These are phyloP conservation scores for Pedionomus torquatus DNA, from an alignment of 2,113 vertebrate genomes.

Conservation along the genomic window DNA sequence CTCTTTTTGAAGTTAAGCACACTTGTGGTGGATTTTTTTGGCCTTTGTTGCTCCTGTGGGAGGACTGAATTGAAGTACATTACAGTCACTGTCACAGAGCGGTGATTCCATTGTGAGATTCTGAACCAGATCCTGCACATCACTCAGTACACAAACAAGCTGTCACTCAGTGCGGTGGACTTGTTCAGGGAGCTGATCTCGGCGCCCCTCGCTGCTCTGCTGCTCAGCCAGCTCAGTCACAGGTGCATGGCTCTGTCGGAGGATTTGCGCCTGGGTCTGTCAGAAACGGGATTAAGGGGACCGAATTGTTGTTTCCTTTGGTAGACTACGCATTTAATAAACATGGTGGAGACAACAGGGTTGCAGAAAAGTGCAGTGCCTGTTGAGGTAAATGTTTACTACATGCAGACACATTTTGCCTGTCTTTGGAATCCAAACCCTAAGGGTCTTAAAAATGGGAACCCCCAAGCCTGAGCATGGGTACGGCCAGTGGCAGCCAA, in stretches of 20 bases:
- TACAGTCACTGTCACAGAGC: conserved; percentile 12
- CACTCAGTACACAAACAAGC: conserved; percentile 21
- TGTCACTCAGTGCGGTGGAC: background rate
- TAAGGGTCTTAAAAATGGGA: background rate
- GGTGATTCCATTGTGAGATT: conserved; percentile 13
- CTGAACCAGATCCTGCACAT: background rate
- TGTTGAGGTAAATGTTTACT: background rate
- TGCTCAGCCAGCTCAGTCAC: conserved; percentile 17
- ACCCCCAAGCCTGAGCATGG: background rate
- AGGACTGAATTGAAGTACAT: conserved; percentile 26
- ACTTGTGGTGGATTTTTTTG: conserved; percentile 15
- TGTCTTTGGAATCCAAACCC: background rate
- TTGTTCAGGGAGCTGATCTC: background rate
- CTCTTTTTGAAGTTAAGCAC: conserved; percentile 33
- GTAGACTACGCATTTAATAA: background rate
- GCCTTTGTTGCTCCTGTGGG: conserved; percentile 24
- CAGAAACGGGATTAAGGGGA: background rate
- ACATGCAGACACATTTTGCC: background rate
- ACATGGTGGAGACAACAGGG: background rate
- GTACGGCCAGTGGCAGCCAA: background rate
- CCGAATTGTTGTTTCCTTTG: background rate
- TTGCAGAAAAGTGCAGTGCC: background rate
- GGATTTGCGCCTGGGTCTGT: background rate
- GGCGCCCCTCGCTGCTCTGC: background rate
- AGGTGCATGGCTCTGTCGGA: background rate